Evolutionary conservation across 1,140 invertebrate species (phyloP), one percentile per base, ranked within the genome.

Genomic region (Rhagoletis zephyria): DNA sequence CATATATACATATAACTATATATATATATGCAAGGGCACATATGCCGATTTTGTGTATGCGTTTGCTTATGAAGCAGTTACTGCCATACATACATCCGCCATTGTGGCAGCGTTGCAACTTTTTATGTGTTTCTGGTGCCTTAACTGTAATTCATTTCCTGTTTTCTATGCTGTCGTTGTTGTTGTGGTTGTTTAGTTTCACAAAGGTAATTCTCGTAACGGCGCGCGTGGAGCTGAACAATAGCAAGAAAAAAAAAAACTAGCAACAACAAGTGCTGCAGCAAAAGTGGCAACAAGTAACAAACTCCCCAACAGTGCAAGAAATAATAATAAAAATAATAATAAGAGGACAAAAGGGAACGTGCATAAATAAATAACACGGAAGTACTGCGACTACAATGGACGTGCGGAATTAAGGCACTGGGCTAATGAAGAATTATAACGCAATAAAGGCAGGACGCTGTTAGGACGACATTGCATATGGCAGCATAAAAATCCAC

Each of bases 391-490:
- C 40, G 14, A 10, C 40, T 45, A 74, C 42, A 16, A 45, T 48
- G 74, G 48, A 81, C 74, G 48, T 56, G 4, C 7, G 19, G 64
- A 64, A 65, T 87, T 87, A 64, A 87, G 86, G 86, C 86, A 70
- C 16, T 87, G 61, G 45, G 86, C 63, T 87, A 87, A 87, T 87
- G 86, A 87, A 87, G 64, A 87, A 65, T 87, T 87, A 87, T 87
- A 63, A 67, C 45, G n/a, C 86, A 87, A 70, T 48, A 45, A 59
- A 14, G 86, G 86, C 10, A 67, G 5, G 16, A 5, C 48, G 5
- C 51, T 56, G 51, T 56, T 7, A 56, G 51, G 2, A 56, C 51
- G 2, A 5, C 51, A 30, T 30, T 30, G 2, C 51, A 56, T 56
- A 56, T 56, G 51, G 1, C 51, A 56, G 51, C 51, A 1, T 56